Evolutionary conservation across 1,140 invertebrate species (phyloP).

Genomic region (Tetragnatha versicolor): DNA sequence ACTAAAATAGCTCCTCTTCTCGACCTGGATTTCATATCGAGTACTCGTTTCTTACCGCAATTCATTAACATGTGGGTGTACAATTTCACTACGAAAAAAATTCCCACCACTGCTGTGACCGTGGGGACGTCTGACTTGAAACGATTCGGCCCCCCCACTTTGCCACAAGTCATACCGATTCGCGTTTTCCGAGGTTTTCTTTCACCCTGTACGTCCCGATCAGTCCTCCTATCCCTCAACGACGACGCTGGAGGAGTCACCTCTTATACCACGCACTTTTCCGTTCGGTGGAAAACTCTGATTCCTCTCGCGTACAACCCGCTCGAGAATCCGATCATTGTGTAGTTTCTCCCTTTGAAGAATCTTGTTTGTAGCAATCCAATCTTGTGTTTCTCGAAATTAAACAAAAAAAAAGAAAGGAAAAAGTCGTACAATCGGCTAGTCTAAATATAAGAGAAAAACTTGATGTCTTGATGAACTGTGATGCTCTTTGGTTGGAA

Average conservation of each 20-base stretch:
- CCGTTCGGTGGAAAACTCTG: not conserved
- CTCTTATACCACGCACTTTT: not conserved
- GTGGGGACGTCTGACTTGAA: not conserved
- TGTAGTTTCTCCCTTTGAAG: no score
- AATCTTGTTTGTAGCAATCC: no score
- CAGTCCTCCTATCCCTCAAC: not conserved
- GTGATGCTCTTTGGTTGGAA: no score
- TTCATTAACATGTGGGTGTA: not conserved
- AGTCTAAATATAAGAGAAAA: no score
- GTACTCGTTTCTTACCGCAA: not conserved
- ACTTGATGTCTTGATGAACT: no score
- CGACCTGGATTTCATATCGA: not conserved
- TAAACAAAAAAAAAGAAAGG: no score
- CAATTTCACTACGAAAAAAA: not conserved
- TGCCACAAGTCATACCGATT: not conserved
- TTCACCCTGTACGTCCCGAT: not conserved
- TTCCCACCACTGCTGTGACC: not conserved
- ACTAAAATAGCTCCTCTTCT: not conserved
- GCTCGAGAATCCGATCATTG: conserved; percentile 27
- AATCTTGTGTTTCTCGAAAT: no score
- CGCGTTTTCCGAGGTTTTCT: not conserved
- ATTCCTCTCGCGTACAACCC: conserved; percentile 11
- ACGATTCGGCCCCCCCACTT: not conserved
- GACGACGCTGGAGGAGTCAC: not conserved
- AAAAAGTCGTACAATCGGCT: no score